Conservation (phyloP, 2,888 invertebrate genomes). For the Crossocerus cetratus region DNA sequence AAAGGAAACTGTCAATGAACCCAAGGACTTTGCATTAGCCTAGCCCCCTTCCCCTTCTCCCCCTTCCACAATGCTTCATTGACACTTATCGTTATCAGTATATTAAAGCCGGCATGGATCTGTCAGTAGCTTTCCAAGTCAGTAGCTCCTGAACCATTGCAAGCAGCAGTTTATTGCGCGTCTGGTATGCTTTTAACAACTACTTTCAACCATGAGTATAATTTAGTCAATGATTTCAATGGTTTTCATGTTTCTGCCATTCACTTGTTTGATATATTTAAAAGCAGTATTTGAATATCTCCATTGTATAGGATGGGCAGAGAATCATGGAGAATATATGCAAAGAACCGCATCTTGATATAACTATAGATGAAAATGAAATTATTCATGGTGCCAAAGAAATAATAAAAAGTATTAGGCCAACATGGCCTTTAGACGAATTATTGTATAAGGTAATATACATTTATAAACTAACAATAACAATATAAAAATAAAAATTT, state of each 20-base stretch:
- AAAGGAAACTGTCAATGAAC: slow-evolving; percentile 30
- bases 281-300: neutral
- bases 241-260: neutral
- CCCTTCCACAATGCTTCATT: slow-evolving; percentile 5
- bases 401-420: slow-evolving; percentile 84
- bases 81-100: slow-evolving; percentile 43
- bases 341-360: slow-evolving; percentile 78
- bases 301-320: slow-evolving; percentile 16
- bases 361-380: slow-evolving; percentile 83
- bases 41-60: slow-evolving; percentile 3
- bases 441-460: slow-evolving; percentile 85
- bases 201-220: neutral
- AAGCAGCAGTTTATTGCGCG: slow-evolving; percentile 1
- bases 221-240: neutral
- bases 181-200: slow-evolving; percentile 15
- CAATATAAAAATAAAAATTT: neutral
- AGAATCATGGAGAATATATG: slow-evolving; percentile 49
- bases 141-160: slow-evolving; percentile 13
- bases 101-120: too few species aligned
- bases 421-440: slow-evolving; percentile 83
- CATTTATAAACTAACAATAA: slow-evolving; percentile 10
- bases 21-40: slow-evolving; percentile 30
- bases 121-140: neutral
- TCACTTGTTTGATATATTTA: neutral
- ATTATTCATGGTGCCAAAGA: slow-evolving; percentile 83